These are phyloP conservation scores for Cercopithecus mona DNA, from an alignment of 2,113 vertebrate genomes.

Conservation along the genomic window DNA sequence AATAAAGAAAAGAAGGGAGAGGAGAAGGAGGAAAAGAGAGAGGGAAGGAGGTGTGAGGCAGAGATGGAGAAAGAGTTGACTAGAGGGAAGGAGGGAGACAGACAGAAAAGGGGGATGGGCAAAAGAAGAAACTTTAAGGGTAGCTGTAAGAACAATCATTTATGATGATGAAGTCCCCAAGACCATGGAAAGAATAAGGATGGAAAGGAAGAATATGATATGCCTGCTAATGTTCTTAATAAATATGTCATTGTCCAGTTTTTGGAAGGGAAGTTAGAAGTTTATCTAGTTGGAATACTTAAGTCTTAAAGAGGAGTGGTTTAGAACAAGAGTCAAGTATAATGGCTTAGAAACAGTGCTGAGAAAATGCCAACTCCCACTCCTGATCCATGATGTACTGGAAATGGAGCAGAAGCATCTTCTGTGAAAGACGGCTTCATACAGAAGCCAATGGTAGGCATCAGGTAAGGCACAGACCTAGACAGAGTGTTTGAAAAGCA, in stretches of 20 bases:
- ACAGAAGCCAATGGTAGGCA: background rate
- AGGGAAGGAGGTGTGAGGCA: background rate
- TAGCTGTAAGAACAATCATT: background rate
- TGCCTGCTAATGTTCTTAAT: background rate
- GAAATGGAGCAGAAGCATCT: background rate
- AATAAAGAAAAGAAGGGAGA: background rate
- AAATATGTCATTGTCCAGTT: background rate
- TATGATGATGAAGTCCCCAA: background rate
- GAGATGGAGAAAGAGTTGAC: background rate
- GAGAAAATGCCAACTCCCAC: background rate
- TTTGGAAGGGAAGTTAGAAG: conserved; percentile 4
- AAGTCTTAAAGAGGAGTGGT: background rate
- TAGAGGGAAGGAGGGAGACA: background rate
- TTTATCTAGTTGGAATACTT: background rate
- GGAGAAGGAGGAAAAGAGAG: background rate
- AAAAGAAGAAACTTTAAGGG: background rate
- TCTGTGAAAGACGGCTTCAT: background rate
- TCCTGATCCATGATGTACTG: background rate
- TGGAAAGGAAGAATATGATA: background rate
- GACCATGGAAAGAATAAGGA: background rate
- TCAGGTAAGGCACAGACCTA: background rate
- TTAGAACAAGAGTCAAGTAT: background rate
- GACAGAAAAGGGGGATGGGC: background rate
- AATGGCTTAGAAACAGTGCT: background rate
- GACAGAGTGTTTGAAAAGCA: background rate